phyloP scores from a whole-genome alignment of 2,797 vertebrate species.

The Rhinogobio ventralis region DNA sequence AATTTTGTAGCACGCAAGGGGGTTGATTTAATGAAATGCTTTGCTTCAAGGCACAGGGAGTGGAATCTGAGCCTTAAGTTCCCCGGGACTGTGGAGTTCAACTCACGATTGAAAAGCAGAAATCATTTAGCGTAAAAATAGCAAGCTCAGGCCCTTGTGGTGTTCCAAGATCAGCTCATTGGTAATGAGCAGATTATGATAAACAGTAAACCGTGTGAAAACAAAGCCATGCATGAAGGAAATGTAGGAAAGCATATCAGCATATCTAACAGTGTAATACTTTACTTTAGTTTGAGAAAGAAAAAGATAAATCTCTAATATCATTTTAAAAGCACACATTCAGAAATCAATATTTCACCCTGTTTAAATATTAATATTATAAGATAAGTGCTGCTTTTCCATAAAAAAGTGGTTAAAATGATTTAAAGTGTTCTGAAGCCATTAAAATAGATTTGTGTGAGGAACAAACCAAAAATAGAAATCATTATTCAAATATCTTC shows the following conservation, averaged over 20 bases:
- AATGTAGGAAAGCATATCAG: background rate
- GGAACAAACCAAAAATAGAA: background rate
- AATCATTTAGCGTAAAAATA: slow-evolving; percentile 21
- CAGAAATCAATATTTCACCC: background rate
- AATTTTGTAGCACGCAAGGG: background rate
- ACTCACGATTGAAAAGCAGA: slow-evolving; percentile 12
- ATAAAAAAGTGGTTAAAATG: background rate
- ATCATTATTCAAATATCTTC: background rate
- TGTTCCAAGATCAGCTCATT: slow-evolving; percentile 24
- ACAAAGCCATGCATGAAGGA: background rate
- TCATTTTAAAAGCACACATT: background rate
- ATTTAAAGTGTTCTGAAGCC: background rate
- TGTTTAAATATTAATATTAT: slow-evolving; percentile 2
- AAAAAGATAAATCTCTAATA: background rate
- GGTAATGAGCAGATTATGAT: slow-evolving; percentile 16
- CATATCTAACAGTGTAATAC: background rate
- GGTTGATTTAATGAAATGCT: slow-evolving; percentile 42
- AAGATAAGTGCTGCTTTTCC: background rate
- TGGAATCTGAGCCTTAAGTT: slow-evolving; percentile 8
- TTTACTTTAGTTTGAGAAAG: background rate
- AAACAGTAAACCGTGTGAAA: slow-evolving; percentile 30
- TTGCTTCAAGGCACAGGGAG: slow-evolving; percentile 28
- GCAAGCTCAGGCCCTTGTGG: slow-evolving; percentile 2
- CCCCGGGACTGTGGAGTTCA: slow-evolving; percentile 24
- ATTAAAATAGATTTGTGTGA: background rate